A percentile compares a stretch with the other conserved stretches of the same genome.
Evolutionary conservation across 2,797 vertebrate genomes (phyloP).

Genomic region (Eutrigla gurnardus): DNA sequence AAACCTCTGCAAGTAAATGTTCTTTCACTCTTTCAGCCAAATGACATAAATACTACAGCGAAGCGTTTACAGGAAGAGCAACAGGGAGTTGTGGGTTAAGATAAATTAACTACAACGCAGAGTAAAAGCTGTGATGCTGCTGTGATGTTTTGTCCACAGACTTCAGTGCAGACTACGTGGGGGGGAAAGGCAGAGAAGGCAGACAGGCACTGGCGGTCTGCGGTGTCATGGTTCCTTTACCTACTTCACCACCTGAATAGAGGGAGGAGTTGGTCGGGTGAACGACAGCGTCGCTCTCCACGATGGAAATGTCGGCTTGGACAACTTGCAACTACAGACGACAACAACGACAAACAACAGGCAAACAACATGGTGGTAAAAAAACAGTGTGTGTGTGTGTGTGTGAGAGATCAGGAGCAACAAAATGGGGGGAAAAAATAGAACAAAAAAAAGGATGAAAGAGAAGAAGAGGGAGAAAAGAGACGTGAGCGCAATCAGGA

Average conservation of each 20-base stretch:
- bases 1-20: slow-evolving; percentile 33
- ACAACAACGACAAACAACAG: slow-evolving; percentile 81
- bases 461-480: slow-evolving; percentile 29
- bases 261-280: slow-evolving; percentile 99
- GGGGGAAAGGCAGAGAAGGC: slow-evolving; percentile 29
- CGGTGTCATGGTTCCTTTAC: slow-evolving; percentile 91
- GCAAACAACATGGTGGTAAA: slow-evolving; percentile 76
- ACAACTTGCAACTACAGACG: slow-evolving; percentile 99
- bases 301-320: slow-evolving; percentile 98
- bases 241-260: slow-evolving; percentile 99
- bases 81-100: not conserved
- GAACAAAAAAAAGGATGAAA: slow-evolving; percentile 16
- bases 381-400: slow-evolving; percentile 52
- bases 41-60: slow-evolving; percentile 1
- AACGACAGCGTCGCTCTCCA: slow-evolving; percentile 99
- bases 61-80: slow-evolving; percentile 8
- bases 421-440: slow-evolving; percentile 28
- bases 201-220: slow-evolving; percentile 55
- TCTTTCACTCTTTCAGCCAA: slow-evolving; percentile 14
- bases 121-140: slow-evolving; percentile 43
- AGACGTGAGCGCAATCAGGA: slow-evolving; percentile 53
- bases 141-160: slow-evolving; percentile 46
- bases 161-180: slow-evolving; percentile 43
- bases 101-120: not conserved
- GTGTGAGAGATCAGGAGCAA: slow-evolving; percentile 40